Conservation (phyloP, 1,140 invertebrate species). For the Choristoneura fumiferana region DNA sequence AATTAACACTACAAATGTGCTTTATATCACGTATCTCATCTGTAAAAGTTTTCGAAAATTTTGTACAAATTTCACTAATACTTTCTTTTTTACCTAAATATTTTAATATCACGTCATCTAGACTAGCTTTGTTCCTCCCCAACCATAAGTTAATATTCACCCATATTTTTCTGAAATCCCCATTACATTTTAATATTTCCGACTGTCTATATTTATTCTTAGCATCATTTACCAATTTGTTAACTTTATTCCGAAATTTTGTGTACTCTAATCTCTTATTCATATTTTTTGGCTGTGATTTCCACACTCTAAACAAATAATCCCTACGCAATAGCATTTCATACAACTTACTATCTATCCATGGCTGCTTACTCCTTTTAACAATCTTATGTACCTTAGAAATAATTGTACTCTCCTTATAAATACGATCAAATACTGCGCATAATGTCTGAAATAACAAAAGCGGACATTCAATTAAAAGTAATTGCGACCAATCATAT, state of each 20-base stretch:
- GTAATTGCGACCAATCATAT: conserved; percentile 24
- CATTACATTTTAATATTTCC: conserved; percentile 31
- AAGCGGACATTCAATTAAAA: conserved; percentile 24
- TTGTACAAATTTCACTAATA: conserved; percentile 24
- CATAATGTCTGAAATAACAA: conserved; percentile 23
- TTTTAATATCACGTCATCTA: conserved; percentile 30
- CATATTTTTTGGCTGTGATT: conserved; percentile 7
- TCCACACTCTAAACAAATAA: neutral
- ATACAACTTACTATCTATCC: neutral
- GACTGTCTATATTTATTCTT: conserved; percentile 32
- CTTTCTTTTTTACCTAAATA: conserved; percentile 28
- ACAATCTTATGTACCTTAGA: conserved; percentile 3
- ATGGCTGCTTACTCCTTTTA: conserved; percentile 24
- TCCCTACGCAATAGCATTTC: neutral
- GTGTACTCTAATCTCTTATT: conserved; percentile 33
- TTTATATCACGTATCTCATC: conserved; percentile 32
- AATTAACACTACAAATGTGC: conserved; percentile 25
- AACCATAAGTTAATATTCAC: conserved; percentile 32
- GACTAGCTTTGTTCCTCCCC: conserved; percentile 21
- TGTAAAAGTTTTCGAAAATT: conserved; percentile 24
- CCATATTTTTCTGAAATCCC: conserved; percentile 36
- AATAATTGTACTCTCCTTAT: conserved; percentile 22
- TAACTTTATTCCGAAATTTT: conserved; percentile 33
- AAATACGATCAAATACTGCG: conserved; percentile 25
- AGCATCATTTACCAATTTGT: conserved; percentile 34